Base-by-base conservation (phyloP, 1,140 invertebrate species). In the Chrysoperla carnea region DNA sequence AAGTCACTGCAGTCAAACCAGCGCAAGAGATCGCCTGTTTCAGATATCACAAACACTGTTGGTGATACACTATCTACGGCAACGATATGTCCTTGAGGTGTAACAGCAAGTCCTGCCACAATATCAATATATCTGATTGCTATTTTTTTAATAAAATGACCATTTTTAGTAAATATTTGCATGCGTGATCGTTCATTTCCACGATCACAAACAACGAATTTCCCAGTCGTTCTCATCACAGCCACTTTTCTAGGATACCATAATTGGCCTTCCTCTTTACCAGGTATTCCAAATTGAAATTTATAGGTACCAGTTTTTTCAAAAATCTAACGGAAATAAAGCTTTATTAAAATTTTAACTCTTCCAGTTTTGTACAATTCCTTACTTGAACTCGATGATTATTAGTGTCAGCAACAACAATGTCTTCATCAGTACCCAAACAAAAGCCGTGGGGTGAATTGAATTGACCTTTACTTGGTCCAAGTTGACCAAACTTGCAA, bases 1-100 rank as follows among this genome's bases (percentile, higher is more conserved):
- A 91, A 88, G 62, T 92, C 86, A 59, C 85, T 91, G 64, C 91
- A 95, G 61, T 95, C 90, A 60, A 96, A 95, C 90, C 91, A 96
- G 52, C 80, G 78, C 38, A 92, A 64, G 42, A 96, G 67, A 50
- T 91, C 87, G 9, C 91, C 91, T 53, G 75, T 77, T 61, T 94
- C 89, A 45, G 79, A 78, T 45, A 96, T 86, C 38, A 89, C 79
- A 64, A 93, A 95, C n/a, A 96, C 86, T 29, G 91, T 94, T 1
- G 92, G 91, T 37, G 89, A 91, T 11, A 95, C 91, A 57, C 87
- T 92, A 57, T 96, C 91, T n/a, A 96, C 92, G 37, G 89, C 89
- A 33, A 96, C 88, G 54, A 97, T 94, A 47, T 94, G 78, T 11
- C 88, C 87, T 59, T 87, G 76, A 40, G 75, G 70, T 27, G 86